Evolutionary conservation across 1,140 invertebrate genomes (phyloP), one percentile per base, ranked within the genome.

Genomic region (Dendroctonus ponderosae): DNA sequence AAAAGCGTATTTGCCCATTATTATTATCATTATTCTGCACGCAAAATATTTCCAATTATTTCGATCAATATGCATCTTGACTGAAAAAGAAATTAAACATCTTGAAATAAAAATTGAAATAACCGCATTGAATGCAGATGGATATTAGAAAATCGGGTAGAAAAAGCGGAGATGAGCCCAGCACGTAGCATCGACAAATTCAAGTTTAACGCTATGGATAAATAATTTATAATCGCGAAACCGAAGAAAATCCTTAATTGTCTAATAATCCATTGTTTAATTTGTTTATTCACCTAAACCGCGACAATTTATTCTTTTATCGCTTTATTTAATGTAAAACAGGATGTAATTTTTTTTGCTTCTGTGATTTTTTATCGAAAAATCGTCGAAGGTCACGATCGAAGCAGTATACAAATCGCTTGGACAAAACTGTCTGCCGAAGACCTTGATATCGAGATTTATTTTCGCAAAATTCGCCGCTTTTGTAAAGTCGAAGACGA

Each of bases 261-360:
- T 26, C 12, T 60, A 60, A 60, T 60, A 60, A 48, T 48, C 43
- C 43, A 60, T 62, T 62, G 59, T 62, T 62, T 50, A 50, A 62
- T 50, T 62, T 62, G 59, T 62, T 62, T 62, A 62, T 62, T 62
- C 59, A 41, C 49, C 37, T 41, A 62, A 49, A 63, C 52, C 61
- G 51, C 41, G 50, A 63, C 61, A 54, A 41, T 62, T 51, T 11
- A 57, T 44, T 65, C 62, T 65, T 52, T 56, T 37, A 65, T 57
- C 52, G 62, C 62, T 65, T 65, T 53, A 63, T 63, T 63, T 57
- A 65, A 65, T 39, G 26, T 65, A 57, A 65, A 65, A 65, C 62
- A 65, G 62, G 62, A 65, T 65, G 53, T 65, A 42, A 42, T 48
- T 53, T 53, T 65, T 51, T 51, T 41, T 65, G 15, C 43, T 15